A percentile compares a stretch with the other conserved stretches of the same genome.
Conservation (phyloP, 2,113 vertebrate genomes). For the Peromyscus polionotus region DNA sequence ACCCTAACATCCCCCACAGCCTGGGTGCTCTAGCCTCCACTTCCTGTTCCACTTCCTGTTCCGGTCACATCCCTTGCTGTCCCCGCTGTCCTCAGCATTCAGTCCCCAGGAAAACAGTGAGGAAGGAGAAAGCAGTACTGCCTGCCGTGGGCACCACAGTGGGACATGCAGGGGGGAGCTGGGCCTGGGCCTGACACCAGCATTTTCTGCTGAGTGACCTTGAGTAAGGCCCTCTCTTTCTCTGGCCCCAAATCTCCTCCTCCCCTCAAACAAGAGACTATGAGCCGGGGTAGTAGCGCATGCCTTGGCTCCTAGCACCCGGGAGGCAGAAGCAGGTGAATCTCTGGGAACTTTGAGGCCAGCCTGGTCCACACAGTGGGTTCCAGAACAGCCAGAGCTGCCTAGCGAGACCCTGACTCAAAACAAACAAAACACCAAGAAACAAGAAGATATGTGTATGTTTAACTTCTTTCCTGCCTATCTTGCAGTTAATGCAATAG, state of each 20-base stretch:
- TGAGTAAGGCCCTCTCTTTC: neutral
- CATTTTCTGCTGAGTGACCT: neutral
- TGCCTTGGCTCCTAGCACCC: neutral
- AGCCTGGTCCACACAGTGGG: neutral
- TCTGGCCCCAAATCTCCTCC: neutral
- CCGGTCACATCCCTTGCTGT: neutral
- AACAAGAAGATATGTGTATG: neutral
- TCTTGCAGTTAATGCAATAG: neutral
- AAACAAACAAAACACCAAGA: neutral
- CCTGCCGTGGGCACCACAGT: rapidly evolving
- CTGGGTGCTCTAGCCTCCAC: neutral
- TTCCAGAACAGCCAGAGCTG: neutral
- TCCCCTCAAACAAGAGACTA: neutral
- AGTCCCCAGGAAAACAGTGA: neutral
- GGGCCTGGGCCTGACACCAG: neutral
- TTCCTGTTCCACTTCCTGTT: neutral
- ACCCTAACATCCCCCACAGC: neutral
- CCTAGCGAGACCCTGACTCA: neutral
- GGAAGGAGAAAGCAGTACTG: rapidly evolving
- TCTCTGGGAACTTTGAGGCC: neutral
- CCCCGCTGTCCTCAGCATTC: neutral
- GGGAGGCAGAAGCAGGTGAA: neutral
- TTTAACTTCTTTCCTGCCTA: neutral
- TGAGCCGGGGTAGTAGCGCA: rapidly evolving
- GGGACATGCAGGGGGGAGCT: neutral